Conservation (phyloP, 2,888 invertebrate species). For the Tetragonisca angustula region DNA sequence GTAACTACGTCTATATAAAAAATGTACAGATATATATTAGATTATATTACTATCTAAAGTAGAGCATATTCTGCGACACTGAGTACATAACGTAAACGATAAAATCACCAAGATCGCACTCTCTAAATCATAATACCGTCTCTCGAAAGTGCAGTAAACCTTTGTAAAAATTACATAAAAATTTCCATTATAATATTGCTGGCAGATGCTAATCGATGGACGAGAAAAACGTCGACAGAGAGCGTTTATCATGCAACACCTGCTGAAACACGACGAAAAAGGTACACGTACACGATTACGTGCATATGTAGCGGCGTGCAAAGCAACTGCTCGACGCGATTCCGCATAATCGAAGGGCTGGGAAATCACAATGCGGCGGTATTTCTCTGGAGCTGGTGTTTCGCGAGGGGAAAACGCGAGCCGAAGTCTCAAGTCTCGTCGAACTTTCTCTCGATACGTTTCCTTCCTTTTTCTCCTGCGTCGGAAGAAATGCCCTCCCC, state of each 20-base stretch:
- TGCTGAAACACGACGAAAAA: conserved; percentile 22
- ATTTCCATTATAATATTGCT: neutral
- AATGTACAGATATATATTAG: too few species aligned
- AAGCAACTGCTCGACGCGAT: conserved; percentile 21
- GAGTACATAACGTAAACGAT: too few species aligned
- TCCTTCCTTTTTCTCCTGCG: too few species aligned
- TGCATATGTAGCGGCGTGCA: conserved; percentile 23
- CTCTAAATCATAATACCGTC: too few species aligned
- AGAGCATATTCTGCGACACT: too few species aligned
- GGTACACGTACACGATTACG: conserved; percentile 44
- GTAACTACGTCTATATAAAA: too few species aligned
- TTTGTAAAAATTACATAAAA: too few species aligned
- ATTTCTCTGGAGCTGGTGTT: conserved; percentile 1
- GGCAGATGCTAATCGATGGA: neutral
- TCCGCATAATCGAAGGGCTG: conserved; percentile 62
- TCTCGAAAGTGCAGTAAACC: too few species aligned
- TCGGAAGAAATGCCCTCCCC: neutral
- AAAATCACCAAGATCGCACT: too few species aligned
- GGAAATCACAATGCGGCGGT: conserved; percentile 42
- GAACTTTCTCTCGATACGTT: neutral
- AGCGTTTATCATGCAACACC: too few species aligned
- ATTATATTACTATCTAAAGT: too few species aligned
- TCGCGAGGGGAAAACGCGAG: conserved; percentile 15
- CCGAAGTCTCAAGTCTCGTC: neutral
- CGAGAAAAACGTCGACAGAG: neutral